phyloP scores from a whole-genome alignment of 2,113 vertebrate species.

The Nothobranchius kuhntae region DNA sequence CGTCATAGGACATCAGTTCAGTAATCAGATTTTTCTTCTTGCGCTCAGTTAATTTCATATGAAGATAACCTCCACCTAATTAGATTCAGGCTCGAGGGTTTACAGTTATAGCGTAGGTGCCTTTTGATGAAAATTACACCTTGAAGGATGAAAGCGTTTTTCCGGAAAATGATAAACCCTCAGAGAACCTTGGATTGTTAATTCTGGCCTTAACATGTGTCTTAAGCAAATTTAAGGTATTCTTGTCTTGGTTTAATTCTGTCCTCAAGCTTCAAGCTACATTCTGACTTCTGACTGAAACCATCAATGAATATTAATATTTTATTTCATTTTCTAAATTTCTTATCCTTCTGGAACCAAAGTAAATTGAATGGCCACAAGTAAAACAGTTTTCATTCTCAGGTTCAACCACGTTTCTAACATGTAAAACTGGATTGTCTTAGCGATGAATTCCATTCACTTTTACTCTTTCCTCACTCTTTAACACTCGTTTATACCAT shows the following conservation, averaged over 20 bases:
- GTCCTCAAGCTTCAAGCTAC: background rate
- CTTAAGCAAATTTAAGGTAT: background rate
- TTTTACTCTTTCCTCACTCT: too few species aligned
- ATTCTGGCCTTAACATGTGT: background rate
- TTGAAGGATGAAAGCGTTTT: slow-evolving; percentile 41
- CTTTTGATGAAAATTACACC: slow-evolving; percentile 34
- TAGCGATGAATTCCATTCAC: too few species aligned
- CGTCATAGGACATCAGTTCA: slow-evolving; percentile 5
- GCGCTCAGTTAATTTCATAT: slow-evolving; percentile 23
- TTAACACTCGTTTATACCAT: too few species aligned
- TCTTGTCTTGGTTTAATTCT: background rate
- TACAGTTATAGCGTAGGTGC: slow-evolving; percentile 23
- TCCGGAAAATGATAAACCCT: slow-evolving; percentile 2
- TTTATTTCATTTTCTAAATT: slow-evolving; percentile 29
- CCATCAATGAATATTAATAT: slow-evolving; percentile 24
- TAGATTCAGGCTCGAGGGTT: slow-evolving; percentile 42
- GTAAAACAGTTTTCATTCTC: slow-evolving; percentile 49
- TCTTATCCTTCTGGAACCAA: slow-evolving; percentile 31
- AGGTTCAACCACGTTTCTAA: background rate
- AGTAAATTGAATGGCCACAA: background rate
- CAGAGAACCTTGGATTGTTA: background rate
- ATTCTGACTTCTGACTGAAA: slow-evolving; percentile 17
- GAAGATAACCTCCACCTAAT: slow-evolving; percentile 57
- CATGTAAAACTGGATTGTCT: too few species aligned
- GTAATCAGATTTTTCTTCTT: slow-evolving; percentile 15